These are phyloP conservation scores for Palythoa grandiflora DNA, from an alignment of 92 coral and sea anemone species.

Conservation along the genomic window DNA sequence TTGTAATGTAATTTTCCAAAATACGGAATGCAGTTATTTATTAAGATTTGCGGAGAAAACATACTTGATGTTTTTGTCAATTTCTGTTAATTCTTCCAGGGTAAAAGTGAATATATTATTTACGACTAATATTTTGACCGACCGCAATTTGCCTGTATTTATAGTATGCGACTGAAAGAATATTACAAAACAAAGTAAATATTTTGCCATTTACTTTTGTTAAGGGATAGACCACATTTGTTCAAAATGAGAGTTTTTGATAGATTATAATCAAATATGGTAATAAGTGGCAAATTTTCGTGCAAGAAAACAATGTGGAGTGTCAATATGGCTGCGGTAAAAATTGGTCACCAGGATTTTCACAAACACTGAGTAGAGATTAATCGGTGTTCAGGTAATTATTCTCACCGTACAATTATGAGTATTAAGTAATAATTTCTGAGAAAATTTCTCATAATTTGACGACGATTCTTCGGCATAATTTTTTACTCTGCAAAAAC, in stretches of 20 bases:
- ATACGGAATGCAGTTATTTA: background rate
- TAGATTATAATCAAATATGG: constrained; percentile 30
- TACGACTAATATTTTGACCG: background rate
- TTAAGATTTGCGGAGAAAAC: background rate
- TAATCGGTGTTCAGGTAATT: background rate
- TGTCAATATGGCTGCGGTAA: background rate
- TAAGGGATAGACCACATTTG: background rate
- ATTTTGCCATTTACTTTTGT: background rate
- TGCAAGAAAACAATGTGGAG: background rate
- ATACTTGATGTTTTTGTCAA: background rate
- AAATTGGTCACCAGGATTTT: background rate
- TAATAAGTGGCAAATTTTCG: background rate
- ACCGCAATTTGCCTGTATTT: background rate
- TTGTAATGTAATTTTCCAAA: background rate
- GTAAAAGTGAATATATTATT: background rate
- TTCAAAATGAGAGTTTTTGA: background rate
- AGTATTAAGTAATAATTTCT: background rate
- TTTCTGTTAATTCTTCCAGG: background rate
- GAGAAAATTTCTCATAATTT: background rate
- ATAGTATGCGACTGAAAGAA: background rate
- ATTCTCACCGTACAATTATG: background rate
- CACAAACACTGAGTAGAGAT: background rate
- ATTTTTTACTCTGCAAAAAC: background rate
- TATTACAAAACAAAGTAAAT: background rate
- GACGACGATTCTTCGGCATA: background rate